These are phyloP conservation scores for Cantharis flavilabris DNA, from an alignment of 2,888 invertebrate species.

Conservation along the genomic window DNA sequence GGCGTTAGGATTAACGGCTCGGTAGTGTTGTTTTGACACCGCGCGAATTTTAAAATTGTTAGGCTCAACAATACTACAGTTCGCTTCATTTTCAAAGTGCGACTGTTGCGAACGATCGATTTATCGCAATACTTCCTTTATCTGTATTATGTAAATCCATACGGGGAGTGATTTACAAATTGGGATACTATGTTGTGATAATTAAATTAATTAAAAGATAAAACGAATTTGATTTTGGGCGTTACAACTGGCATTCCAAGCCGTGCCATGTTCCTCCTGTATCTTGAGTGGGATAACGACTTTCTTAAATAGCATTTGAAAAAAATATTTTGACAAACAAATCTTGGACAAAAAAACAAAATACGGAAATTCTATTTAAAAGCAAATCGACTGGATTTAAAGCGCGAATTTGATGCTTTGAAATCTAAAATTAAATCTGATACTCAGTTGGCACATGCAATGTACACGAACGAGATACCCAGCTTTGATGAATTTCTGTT, in stretches of 20 bases:
- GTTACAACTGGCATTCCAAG: no score
- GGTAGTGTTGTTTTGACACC: neutral
- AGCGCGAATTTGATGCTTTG: neutral
- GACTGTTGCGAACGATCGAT: neutral
- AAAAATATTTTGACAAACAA: neutral
- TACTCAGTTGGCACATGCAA: neutral
- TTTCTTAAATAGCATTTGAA: neutral
- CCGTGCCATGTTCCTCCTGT: neutral
- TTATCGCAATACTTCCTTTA: neutral
- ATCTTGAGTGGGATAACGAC: neutral
- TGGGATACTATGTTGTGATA: neutral
- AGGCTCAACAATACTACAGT: neutral
- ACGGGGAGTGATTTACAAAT: neutral
- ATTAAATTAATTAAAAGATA: neutral
- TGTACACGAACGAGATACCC: neutral
- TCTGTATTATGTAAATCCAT: neutral
- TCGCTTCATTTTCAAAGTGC: neutral
- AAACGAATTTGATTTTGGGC: neutral
- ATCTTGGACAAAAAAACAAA: neutral
- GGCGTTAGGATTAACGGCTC: constrained; percentile 78
- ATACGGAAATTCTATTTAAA: neutral
- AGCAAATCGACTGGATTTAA: neutral
- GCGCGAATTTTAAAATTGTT: neutral
- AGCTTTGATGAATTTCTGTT: neutral
- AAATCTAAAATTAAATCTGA: neutral